Percentiles rank a stretch among this genome's conserved stretches.
Evolutionary conservation across 2,797 vertebrate genomes (phyloP).

Genomic region (Fratercula arctica): DNA sequence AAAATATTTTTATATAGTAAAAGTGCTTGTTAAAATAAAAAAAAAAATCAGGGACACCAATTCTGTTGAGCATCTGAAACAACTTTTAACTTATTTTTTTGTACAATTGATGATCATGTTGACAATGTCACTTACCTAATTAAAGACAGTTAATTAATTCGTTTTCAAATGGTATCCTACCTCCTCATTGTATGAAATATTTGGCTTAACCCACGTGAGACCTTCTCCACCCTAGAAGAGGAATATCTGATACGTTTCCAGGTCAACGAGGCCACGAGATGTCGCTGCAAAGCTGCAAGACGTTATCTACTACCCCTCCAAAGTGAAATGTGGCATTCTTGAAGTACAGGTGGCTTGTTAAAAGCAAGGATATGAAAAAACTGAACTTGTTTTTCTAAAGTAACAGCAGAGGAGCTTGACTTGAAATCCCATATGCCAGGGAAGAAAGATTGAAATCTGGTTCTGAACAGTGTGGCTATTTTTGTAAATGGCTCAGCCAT

Average conservation of each 20-base stretch:
- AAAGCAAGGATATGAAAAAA: background rate
- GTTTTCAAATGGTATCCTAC: background rate
- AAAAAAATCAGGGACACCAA: background rate
- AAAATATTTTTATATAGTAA: background rate
- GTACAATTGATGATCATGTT: background rate
- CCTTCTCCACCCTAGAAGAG: background rate
- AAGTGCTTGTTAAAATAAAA: background rate
- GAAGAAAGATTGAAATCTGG: background rate
- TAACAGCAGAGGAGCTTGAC: background rate
- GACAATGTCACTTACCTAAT: background rate
- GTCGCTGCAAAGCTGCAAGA: constrained; percentile 14
- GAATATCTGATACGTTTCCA: background rate
- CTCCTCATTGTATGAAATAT: background rate
- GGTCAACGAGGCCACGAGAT: background rate
- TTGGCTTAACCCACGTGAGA: background rate
- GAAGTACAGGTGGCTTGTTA: too few species aligned
- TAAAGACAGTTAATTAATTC: background rate
- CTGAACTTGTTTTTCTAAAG: background rate
- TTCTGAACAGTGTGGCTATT: background rate
- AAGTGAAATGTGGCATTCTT: background rate
- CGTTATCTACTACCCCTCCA: background rate
- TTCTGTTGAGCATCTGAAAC: background rate
- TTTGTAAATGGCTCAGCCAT: background rate
- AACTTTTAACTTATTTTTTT: background rate
- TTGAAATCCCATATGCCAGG: background rate